These are phyloP conservation scores for Triops longicaudatus DNA, from an alignment of 1,140 invertebrate genomes.

Conservation along the genomic window DNA sequence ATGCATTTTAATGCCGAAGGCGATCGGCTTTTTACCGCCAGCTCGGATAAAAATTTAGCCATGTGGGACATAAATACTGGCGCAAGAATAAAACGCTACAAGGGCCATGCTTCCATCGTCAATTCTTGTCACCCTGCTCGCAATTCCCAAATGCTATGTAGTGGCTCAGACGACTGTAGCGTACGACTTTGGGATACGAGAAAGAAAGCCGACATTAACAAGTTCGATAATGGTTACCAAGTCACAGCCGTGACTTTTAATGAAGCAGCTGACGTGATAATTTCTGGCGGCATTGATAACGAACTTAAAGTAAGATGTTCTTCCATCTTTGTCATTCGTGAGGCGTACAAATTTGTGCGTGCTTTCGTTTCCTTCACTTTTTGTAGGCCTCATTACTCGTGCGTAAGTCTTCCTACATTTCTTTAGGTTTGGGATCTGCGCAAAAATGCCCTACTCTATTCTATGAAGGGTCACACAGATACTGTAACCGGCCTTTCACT, in stretches of 20 bases:
- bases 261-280: slow-evolving; percentile 84
- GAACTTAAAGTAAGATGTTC: slow-evolving; percentile 67
- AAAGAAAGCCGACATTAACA: slow-evolving; percentile 64
- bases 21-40: slow-evolving; percentile 76
- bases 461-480: slow-evolving; percentile 80
- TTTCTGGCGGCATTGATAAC: slow-evolving; percentile 93
- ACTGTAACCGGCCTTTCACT: slow-evolving; percentile 87
- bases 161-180: slow-evolving; percentile 90
- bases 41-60: slow-evolving; percentile 89
- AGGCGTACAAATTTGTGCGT: not conserved
- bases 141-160: slow-evolving; percentile 80
- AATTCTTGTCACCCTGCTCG: slow-evolving; percentile 72
- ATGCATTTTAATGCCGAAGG: slow-evolving; percentile 93
- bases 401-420: too few relatives aligned
- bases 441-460: slow-evolving; percentile 78
- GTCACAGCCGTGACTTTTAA: slow-evolving; percentile 90
- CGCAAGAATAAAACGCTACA: slow-evolving; percentile 79
- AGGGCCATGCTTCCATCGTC: slow-evolving; percentile 80
- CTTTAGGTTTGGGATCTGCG: slow-evolving; percentile 83
- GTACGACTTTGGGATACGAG: slow-evolving; percentile 78
- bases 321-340: not conserved
- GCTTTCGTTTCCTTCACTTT: slow-evolving; percentile 13
- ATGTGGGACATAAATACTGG: slow-evolving; percentile 90
- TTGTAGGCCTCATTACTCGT: too few relatives aligned
- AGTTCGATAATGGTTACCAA: slow-evolving; percentile 73